These are phyloP conservation scores for Leptopilina drosophilae DNA, from an alignment of 2,888 invertebrate genomes.

Conservation along the genomic window DNA sequence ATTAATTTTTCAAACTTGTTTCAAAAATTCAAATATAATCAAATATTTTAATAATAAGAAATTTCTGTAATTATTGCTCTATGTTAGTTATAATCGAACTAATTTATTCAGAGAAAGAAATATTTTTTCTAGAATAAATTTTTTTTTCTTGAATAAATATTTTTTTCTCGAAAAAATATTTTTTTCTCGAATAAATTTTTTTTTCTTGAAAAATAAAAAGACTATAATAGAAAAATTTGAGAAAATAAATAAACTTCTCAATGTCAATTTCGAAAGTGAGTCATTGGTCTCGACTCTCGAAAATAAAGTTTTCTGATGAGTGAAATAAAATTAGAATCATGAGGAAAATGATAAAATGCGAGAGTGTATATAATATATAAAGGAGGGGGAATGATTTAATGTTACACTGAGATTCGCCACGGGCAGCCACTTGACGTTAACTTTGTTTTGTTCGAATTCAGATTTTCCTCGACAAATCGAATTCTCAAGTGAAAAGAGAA, in stretches of 20 bases:
- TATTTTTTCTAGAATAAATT: too few relatives aligned
- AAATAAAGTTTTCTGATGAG: slow-evolving; percentile 58
- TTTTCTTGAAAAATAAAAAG: neutral
- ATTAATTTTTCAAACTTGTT: neutral
- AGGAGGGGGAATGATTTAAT: slow-evolving; percentile 62
- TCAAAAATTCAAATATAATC: neutral
- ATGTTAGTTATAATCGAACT: too few relatives aligned
- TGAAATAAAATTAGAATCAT: slow-evolving; percentile 4
- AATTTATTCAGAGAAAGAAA: too few relatives aligned
- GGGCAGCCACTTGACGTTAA: slow-evolving; percentile 71
- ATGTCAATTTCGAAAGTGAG: neutral
- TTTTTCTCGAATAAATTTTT: neutral
- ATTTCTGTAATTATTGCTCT: too few relatives aligned
- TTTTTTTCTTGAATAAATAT: neutral
- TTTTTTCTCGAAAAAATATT: neutral
- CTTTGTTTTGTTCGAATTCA: slow-evolving; percentile 63
- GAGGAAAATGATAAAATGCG: slow-evolving; percentile 42
- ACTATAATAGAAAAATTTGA: neutral
- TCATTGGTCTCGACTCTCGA: slow-evolving; percentile 31
- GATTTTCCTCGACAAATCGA: slow-evolving; percentile 60
- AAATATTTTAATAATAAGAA: too few relatives aligned
- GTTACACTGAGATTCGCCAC: slow-evolving; percentile 66
- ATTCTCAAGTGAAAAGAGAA: slow-evolving; percentile 54
- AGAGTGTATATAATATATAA: too few relatives aligned
- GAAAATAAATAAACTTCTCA: neutral